Percentiles rank a stretch among this genome's conserved stretches.
phyloP scores from a whole-genome alignment of 2,113 vertebrate species.

The Colaptes auratus region DNA sequence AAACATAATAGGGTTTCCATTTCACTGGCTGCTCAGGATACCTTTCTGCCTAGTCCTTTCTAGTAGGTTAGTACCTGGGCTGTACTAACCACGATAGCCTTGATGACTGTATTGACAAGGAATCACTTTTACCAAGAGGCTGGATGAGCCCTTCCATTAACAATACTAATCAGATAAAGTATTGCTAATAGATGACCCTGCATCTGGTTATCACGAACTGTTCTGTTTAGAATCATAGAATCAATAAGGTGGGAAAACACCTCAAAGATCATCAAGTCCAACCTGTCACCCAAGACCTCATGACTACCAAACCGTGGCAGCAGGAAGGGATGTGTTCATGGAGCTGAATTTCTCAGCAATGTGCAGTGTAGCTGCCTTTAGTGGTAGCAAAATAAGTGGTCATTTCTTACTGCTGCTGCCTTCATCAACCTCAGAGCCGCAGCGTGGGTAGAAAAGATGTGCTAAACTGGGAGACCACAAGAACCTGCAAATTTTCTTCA shows the following conservation, averaged over 20 bases:
- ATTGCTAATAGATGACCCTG: slow-evolving; percentile 56
- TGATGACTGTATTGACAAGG: slow-evolving; percentile 57
- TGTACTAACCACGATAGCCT: neutral
- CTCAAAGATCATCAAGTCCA: too few relatives aligned
- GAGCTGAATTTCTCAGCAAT: neutral
- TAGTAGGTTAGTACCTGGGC: slow-evolving; percentile 25
- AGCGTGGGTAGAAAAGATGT: neutral
- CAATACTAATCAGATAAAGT: slow-evolving; percentile 68
- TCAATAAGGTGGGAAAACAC: too few relatives aligned
- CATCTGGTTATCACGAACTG: slow-evolving; percentile 35
- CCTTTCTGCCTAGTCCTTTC: neutral
- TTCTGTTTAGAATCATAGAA: neutral
- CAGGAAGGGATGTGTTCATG: accelerated
- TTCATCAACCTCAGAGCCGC: neutral
- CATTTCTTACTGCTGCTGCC: neutral
- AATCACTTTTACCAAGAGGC: slow-evolving; percentile 48
- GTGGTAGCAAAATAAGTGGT: neutral
- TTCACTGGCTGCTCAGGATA: slow-evolving; percentile 7
- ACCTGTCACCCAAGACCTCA: too few relatives aligned
- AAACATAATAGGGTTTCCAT: slow-evolving; percentile 28
- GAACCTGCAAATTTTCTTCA: neutral
- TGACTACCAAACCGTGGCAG: too few relatives aligned
- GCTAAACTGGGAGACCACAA: neutral
- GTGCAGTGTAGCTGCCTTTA: neutral
- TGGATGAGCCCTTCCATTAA: slow-evolving; percentile 61